Percentiles rank a stretch among this genome's conserved stretches.
Evolutionary conservation across 37 sponge, comb jelly and placozoan species (phyloP).

Genomic region (Geodia barretti): DNA sequence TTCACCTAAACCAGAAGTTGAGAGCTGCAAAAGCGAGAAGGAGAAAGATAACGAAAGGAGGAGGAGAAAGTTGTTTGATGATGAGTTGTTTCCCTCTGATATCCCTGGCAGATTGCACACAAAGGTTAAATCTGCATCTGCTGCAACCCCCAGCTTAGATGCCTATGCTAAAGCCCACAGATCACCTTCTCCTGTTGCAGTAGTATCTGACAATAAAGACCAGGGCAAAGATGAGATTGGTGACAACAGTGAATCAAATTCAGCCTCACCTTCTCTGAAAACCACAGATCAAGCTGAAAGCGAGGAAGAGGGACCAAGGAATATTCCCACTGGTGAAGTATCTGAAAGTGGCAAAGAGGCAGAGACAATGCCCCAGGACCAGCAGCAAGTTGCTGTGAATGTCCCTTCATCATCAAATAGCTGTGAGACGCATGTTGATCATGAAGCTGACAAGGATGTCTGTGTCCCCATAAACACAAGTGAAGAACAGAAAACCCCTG

Average conservation of each 20-base stretch:
- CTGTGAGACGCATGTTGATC: too few species aligned
- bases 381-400: too few species aligned
- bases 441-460: too few species aligned
- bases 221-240: background rate
- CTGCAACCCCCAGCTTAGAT: background rate
- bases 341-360: too few species aligned
- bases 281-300: background rate
- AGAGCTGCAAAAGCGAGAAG: background rate
- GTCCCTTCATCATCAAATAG: too few species aligned
- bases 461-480: too few species aligned
- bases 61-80: slow-evolving; percentile 37
- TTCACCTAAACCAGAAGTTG: background rate
- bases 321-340: too few species aligned
- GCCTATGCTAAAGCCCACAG: background rate
- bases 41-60: slow-evolving; percentile 4
- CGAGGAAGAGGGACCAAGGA: background rate
- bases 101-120: background rate
- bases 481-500: too few species aligned
- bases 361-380: too few species aligned
- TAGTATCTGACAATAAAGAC: background rate
- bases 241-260: background rate
- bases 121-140: background rate
- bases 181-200: background rate
- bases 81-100: slow-evolving; percentile 30
- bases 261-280: background rate